phyloP scores from a whole-genome alignment of 2,113 vertebrate species.

The Sturnira hondurensis region DNA sequence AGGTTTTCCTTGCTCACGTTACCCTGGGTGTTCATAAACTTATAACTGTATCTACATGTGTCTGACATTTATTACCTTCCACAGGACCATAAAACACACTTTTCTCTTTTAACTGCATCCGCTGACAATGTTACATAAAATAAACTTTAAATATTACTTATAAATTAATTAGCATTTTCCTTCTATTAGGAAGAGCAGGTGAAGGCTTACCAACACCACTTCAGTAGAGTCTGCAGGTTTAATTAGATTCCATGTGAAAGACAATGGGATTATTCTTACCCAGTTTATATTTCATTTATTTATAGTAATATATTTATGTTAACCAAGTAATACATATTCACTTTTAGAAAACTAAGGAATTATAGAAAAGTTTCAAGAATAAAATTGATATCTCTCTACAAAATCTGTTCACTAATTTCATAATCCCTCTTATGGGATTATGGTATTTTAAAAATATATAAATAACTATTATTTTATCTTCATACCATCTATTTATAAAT shows the following conservation, averaged over 20 bases:
- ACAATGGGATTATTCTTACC: slow-evolving; percentile 9
- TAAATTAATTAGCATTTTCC: slow-evolving; percentile 66
- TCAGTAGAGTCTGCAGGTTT: slow-evolving; percentile 47
- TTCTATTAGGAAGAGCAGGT: slow-evolving; percentile 39
- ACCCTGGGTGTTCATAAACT: slow-evolving; percentile 67
- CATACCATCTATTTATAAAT: not conserved
- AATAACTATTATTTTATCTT: not conserved
- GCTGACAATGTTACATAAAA: slow-evolving; percentile 66
- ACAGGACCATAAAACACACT: slow-evolving; percentile 60
- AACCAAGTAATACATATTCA: not conserved
- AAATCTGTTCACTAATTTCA: slow-evolving; percentile 35
- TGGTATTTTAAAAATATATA: not conserved
- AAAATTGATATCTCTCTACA: not conserved
- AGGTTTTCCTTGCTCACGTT: slow-evolving; percentile 51
- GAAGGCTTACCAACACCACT: not conserved
- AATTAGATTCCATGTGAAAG: slow-evolving; percentile 4
- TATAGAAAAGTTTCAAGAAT: not conserved
- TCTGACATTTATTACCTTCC: slow-evolving; percentile 63
- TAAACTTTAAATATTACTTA: slow-evolving; percentile 56
- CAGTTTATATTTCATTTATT: not conserved
- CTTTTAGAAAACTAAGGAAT: slow-evolving; percentile 29
- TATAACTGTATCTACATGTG: slow-evolving; percentile 61
- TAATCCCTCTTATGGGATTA: not conserved
- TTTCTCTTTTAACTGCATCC: slow-evolving; percentile 66
- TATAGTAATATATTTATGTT: not conserved